phyloP scores from a whole-genome alignment of 2,113 vertebrate genomes.

The Myotis lucifugus region DNA sequence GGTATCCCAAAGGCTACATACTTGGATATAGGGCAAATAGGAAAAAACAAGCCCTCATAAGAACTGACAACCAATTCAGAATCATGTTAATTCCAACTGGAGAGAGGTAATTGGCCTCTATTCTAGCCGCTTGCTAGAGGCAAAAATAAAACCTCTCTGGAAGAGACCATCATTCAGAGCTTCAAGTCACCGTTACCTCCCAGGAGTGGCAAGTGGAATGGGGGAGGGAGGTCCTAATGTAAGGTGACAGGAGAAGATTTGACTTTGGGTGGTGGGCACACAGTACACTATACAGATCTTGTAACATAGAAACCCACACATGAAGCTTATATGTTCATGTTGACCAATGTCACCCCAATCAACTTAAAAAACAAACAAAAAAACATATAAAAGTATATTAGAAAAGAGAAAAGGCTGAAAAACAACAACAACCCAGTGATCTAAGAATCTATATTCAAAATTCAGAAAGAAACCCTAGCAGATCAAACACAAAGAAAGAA shows the following conservation, averaged over 20 bases:
- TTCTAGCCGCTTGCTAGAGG: background rate
- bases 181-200: background rate
- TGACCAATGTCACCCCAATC: no score
- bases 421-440: background rate
- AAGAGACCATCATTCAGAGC: background rate
- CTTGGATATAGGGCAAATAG: background rate
- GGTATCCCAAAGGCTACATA: background rate
- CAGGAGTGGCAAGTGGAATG: no score
- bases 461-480: background rate
- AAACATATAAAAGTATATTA: background rate
- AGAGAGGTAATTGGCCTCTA: background rate
- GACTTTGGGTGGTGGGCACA: no score
- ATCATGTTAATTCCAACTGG: background rate
- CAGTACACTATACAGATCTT: no score
- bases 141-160: background rate
- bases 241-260: no score
- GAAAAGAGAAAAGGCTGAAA: background rate
- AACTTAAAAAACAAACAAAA: background rate
- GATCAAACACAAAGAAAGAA: background rate
- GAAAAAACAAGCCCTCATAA: background rate
- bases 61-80: background rate
- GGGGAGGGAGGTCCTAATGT: no score
- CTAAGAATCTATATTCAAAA: background rate
- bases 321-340: no score
- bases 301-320: no score